Evolutionary conservation across 2,113 vertebrate genomes (phyloP).

Genomic region (Pantherophis guttatus): DNA sequence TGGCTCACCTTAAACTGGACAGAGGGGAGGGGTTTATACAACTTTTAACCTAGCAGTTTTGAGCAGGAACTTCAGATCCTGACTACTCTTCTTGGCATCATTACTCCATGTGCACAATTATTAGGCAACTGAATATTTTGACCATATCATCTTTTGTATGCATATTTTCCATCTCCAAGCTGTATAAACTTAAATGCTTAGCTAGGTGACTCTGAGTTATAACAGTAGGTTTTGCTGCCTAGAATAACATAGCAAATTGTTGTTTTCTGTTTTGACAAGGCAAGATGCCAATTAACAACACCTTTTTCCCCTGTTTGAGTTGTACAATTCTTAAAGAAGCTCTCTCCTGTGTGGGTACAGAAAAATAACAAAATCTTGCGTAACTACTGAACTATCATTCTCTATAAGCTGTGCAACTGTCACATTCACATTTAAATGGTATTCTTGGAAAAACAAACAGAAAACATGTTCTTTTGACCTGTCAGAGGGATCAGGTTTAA

Average conservation of each 20-base stretch:
- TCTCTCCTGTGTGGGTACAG: background rate
- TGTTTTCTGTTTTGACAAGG: background rate
- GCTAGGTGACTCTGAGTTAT: too few species aligned
- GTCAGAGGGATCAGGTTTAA: background rate
- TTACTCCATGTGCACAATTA: too few species aligned
- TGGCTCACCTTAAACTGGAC: too few species aligned
- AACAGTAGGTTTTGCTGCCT: background rate
- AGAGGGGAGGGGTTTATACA: too few species aligned
- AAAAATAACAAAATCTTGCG: background rate
- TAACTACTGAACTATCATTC: background rate
- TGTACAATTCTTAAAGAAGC: background rate
- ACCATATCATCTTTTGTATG: too few species aligned
- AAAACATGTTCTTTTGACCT: background rate
- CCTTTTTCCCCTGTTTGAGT: background rate
- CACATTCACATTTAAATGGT: background rate
- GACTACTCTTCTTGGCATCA: too few species aligned
- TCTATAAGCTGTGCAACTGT: background rate
- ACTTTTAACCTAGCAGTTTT: too few species aligned
- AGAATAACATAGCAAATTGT: background rate
- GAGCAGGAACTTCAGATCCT: too few species aligned
- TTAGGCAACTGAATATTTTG: too few species aligned
- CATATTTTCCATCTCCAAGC: too few species aligned
- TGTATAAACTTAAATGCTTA: too few species aligned
- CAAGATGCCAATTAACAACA: background rate
- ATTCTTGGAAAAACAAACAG: background rate